Conservation (phyloP, 2,797 vertebrate species). For the Tokudaia tokunoshimensis region DNA sequence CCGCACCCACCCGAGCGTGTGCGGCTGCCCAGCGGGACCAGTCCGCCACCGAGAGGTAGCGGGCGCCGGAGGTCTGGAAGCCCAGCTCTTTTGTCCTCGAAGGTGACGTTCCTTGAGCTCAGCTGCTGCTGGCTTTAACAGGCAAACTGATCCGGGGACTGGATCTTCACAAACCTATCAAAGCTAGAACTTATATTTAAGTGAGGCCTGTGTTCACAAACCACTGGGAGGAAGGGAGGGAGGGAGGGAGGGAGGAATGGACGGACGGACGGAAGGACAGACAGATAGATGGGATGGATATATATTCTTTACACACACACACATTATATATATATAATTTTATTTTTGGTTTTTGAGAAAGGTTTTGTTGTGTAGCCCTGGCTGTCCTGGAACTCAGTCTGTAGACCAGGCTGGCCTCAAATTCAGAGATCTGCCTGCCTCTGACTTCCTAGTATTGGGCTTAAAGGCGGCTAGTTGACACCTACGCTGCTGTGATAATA, state of each 20-base stretch:
- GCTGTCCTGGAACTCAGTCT: background rate
- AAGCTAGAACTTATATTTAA: constrained; percentile 9
- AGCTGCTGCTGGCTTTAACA: background rate
- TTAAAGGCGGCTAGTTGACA: background rate
- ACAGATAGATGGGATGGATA: too few species aligned
- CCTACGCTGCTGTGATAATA: background rate
- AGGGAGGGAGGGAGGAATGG: too few species aligned
- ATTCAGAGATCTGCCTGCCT: background rate
- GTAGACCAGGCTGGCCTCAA: background rate
- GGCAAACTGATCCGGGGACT: background rate
- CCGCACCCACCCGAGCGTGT: too few species aligned
- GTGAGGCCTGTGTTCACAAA: background rate
- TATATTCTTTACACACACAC: too few species aligned
- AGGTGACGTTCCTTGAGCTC: background rate
- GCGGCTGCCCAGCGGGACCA: background rate
- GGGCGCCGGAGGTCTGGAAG: background rate
- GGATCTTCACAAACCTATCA: background rate
- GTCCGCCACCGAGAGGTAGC: background rate
- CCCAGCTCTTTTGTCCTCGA: constrained; percentile 56
- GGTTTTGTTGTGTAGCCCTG: background rate
- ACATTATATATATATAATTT: too few species aligned
- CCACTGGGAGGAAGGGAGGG: background rate
- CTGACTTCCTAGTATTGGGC: background rate
- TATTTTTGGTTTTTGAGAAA: background rate
- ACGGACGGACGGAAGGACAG: background rate